Evolutionary conservation across 2,888 invertebrate genomes (phyloP), one percentile per base, ranked within the genome.

Genomic region (Phlogophora meticulosa): DNA sequence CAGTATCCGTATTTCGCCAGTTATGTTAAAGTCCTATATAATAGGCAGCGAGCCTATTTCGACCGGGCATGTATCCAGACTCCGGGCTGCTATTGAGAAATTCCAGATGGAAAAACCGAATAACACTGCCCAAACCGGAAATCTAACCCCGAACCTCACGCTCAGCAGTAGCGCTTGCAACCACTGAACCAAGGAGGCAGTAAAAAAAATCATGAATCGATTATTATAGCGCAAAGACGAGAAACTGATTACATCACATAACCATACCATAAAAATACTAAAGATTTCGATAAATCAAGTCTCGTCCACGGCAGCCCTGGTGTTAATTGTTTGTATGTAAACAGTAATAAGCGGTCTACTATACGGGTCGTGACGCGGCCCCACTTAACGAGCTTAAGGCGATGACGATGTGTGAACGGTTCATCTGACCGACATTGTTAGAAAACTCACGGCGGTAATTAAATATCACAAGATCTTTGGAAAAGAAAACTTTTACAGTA

Each of bases 271-370:
- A 51, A 38, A 22, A 15, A 64, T 52, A 64, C 22, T 51, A 45
- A 55, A 40, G 24, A 53, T 43, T 15, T 58, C 40, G 32, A 62
- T 58, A 61, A 76, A 75, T 53, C 48, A 61, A 1, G 10, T 10
- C 36, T 55, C 42, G 22, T 51, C 49, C 22, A 34, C 9, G 43
- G 13, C 57, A 69, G 51, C 70, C 61, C 72, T 75, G 48, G 17
- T n/a, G n/a, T 58, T 38, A 55, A 42, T 56, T 51, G 69, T 55
- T 38, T 42, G 40, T 67, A 42, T 58, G 60, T 60, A 72, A 76
- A 72, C 76, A 77, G 34, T 63, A 63, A 57, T 69, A 71, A 72
- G 58, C 60, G 48, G 34, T 9, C 57, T 62, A 51, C 64, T 77
- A 76, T 17, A 57, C 38, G 48, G 65, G 52, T 38, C 65, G 68